Percentiles rank a stretch among this genome's conserved stretches.
These are phyloP conservation scores for Limnephilus auricula DNA, from an alignment of 2,888 invertebrate species.

Conservation along the genomic window DNA sequence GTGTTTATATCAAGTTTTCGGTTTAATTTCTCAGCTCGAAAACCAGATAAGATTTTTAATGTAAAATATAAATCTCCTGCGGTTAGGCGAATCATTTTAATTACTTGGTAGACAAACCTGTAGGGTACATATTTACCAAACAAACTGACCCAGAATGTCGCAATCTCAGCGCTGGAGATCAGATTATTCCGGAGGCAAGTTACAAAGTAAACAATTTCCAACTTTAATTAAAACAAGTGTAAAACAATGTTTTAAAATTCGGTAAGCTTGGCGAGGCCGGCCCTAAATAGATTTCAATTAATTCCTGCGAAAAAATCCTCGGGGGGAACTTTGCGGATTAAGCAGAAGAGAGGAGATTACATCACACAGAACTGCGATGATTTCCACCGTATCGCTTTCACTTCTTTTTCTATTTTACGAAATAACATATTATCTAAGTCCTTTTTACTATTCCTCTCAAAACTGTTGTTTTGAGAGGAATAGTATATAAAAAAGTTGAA, in stretches of 20 bases:
- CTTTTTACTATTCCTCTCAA: not conserved
- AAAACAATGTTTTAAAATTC: constrained; percentile 47
- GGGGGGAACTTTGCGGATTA: constrained; percentile 19
- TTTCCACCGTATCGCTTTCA: not conserved
- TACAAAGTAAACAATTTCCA: constrained; percentile 54
- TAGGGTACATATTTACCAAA: constrained; percentile 38
- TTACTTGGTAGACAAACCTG: constrained; percentile 17
- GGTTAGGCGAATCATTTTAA: constrained; percentile 41
- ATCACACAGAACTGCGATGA: not conserved
- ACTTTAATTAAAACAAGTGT: constrained; percentile 56
- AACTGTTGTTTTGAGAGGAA: too few relatives aligned
- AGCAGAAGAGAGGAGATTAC: not conserved
- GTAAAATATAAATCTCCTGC: not conserved
- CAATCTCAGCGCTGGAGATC: constrained; percentile 42
- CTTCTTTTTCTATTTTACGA: not conserved
- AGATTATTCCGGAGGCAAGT: constrained; percentile 49
- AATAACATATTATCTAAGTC: not conserved
- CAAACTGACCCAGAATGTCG: constrained; percentile 36
- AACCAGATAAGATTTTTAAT: constrained; percentile 14
- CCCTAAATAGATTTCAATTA: constrained; percentile 45
- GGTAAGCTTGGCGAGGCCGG: constrained; percentile 13
- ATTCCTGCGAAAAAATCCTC: constrained; percentile 36
- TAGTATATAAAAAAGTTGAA: not conserved
- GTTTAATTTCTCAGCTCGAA: constrained; percentile 28
- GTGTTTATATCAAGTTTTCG: not conserved